A percentile compares a stretch with the other conserved stretches of the same genome.
phyloP scores from a whole-genome alignment of 1,140 invertebrate genomes.

The Drosophila parvula region DNA sequence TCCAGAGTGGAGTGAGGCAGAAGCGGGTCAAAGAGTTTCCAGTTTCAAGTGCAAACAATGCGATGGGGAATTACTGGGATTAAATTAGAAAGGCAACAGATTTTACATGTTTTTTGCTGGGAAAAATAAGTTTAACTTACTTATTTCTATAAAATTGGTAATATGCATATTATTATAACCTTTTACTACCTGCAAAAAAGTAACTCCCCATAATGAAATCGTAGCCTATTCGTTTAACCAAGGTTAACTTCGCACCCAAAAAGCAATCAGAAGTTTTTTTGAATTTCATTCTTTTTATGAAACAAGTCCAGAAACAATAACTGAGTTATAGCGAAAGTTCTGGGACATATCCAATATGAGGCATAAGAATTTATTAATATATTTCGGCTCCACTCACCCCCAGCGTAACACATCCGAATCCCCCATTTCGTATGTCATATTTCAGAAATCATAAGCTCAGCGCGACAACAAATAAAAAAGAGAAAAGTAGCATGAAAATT shows the following conservation, averaged over 20 bases:
- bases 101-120: background rate
- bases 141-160: background rate
- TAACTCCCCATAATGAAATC: background rate
- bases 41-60: conserved; percentile 28
- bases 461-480: conserved; percentile 79
- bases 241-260: background rate
- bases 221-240: too few species aligned
- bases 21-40: conserved; percentile 8
- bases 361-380: conserved; percentile 70
- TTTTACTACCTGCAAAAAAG: background rate
- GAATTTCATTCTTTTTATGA: background rate
- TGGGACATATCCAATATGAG: conserved; percentile 60
- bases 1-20: background rate
- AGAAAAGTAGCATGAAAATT: conserved; percentile 79
- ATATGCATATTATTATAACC: background rate
- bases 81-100: conserved; percentile 4
- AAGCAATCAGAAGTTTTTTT: conserved; percentile 20
- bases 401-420: conserved; percentile 22
- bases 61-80: background rate
- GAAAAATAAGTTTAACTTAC: background rate
- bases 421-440: conserved; percentile 65
- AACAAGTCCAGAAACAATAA: conserved; percentile 19
- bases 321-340: conserved; percentile 30
- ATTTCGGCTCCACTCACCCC: conserved; percentile 60
- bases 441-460: conserved; percentile 81